Percentiles rank a stretch among this genome's conserved stretches.
These are phyloP conservation scores for Tanaodytes sp. DNA, from an alignment of 2,888 invertebrate species.

Conservation along the genomic window DNA sequence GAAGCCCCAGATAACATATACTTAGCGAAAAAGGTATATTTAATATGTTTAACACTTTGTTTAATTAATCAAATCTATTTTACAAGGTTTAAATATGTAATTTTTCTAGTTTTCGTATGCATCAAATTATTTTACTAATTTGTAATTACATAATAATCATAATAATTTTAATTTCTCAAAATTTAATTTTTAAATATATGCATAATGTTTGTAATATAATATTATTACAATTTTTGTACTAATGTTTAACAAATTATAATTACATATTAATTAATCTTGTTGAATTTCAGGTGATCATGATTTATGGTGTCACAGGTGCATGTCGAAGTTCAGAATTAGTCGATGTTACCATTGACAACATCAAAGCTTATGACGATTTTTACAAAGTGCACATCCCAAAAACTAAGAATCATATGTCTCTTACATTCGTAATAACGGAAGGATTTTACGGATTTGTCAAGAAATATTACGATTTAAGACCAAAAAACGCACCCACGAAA, in stretches of 20 bases:
- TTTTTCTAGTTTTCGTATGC: too few species aligned
- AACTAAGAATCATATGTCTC: background rate
- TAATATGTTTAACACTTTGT: background rate
- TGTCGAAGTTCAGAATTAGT: background rate
- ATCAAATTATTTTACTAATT: background rate
- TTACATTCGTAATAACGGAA: background rate
- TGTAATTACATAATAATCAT: background rate
- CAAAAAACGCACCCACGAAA: background rate
- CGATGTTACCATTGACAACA: background rate
- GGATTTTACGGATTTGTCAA: background rate
- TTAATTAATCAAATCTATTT: background rate
- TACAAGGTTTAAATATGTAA: background rate
- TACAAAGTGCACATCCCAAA: background rate
- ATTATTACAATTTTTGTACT: background rate
- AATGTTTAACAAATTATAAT: background rate
- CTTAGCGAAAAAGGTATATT: background rate
- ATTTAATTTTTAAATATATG: background rate
- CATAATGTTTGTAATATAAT: background rate
- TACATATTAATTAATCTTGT: background rate
- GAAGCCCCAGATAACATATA: constrained; percentile 1
- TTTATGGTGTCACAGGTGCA: background rate
- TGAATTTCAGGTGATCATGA: constrained; percentile 7
- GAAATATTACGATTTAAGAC: background rate
- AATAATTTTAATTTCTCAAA: background rate
- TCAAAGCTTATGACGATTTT: background rate